These are phyloP conservation scores for Oxyteleia sp. DNA, from an alignment of 2,888 invertebrate species.

Conservation along the genomic window DNA sequence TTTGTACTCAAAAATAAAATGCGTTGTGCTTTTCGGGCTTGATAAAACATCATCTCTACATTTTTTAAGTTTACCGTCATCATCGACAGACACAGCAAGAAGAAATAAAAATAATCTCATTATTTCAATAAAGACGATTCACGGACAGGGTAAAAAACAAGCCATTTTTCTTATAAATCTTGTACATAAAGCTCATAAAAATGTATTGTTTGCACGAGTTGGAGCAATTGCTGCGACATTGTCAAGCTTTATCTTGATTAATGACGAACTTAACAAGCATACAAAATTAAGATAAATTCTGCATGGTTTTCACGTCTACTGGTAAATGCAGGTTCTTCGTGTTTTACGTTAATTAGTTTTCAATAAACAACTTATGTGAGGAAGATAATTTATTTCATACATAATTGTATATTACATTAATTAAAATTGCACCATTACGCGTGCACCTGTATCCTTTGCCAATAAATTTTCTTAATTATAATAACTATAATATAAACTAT, in stretches of 20 bases:
- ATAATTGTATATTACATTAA: neutral
- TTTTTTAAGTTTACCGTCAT: too few relatives aligned
- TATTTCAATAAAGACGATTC: conserved; percentile 5
- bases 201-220: conserved; percentile 40
- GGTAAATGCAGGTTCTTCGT: conserved; percentile 5
- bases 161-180: conserved; percentile 24
- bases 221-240: conserved; percentile 41
- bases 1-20: conserved; percentile 1
- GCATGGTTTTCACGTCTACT: conserved; percentile 18
- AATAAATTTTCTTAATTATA: neutral
- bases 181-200: conserved; percentile 32
- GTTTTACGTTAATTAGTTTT: conserved; percentile 46
- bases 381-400: conserved; percentile 10
- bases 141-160: conserved; percentile 3
- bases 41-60: too few relatives aligned
- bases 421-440: neutral
- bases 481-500: neutral
- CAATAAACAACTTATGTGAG: conserved; percentile 24
- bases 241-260: conserved; percentile 54
- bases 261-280: conserved; percentile 50
- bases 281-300: conserved; percentile 53
- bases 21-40: neutral
- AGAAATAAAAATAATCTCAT: conserved; percentile 1
- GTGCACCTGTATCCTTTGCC: neutral
- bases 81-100: neutral